Evolutionary conservation across 2,113 vertebrate species (phyloP).

Genomic region (Vimba vimba): DNA sequence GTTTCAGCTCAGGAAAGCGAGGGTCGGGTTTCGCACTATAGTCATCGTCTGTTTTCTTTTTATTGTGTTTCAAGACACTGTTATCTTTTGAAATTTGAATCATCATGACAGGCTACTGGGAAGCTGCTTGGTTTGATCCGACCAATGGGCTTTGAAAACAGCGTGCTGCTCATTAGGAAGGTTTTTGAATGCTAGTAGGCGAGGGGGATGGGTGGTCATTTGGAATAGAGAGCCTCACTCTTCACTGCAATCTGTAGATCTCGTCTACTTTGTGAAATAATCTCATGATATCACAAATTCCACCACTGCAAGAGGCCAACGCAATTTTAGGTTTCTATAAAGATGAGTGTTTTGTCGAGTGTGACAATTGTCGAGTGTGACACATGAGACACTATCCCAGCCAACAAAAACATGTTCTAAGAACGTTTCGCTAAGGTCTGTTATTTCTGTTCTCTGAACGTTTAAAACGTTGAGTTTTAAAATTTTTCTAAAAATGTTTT

Average conservation of each 20-base stretch:
- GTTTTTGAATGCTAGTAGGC: background rate
- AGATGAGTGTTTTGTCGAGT: background rate
- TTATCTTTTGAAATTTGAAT: constrained; percentile 68
- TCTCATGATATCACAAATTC: background rate
- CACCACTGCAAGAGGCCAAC: background rate
- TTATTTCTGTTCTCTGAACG: too few species aligned
- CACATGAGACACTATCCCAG: constrained; percentile 55
- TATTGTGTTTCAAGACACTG: constrained; percentile 51
- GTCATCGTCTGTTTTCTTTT: constrained; percentile 25
- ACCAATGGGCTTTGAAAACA: background rate
- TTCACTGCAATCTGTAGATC: background rate
- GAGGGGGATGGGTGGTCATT: background rate
- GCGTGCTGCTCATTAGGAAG: background rate
- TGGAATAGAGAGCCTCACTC: background rate
- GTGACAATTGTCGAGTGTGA: constrained; percentile 39
- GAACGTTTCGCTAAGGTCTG: too few species aligned
- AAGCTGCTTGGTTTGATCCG: constrained; percentile 11
- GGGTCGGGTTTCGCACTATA: constrained; percentile 62
- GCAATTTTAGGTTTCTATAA: background rate
- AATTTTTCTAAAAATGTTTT: too few species aligned
- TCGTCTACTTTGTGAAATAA: background rate
- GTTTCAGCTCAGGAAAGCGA: constrained; percentile 53
- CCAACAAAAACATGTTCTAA: too few species aligned
- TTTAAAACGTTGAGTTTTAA: too few species aligned
- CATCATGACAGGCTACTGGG: background rate